Evolutionary conservation across 2,797 vertebrate genomes (phyloP), one percentile per base, ranked within the genome.

Genomic region (Novumbra hubbsi): DNA sequence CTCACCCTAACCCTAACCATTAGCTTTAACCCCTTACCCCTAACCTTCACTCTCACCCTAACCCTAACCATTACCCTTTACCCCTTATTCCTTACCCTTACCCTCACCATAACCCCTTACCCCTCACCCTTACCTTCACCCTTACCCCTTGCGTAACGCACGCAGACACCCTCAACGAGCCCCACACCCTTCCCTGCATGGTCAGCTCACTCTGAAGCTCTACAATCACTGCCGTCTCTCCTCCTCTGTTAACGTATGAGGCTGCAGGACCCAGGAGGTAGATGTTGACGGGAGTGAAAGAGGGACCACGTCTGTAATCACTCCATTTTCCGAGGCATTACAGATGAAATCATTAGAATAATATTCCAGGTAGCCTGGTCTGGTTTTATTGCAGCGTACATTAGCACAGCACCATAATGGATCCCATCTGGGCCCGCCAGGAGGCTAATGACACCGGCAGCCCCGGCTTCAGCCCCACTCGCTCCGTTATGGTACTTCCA

Each of bases 301-400:
- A 60, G 63, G 15, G 41, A 14, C 2, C 9, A 24, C 76, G 79
- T 80, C 24, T 65, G 63, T 34, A 7, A 7, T 14, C 17, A 34
- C 8, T 81, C 78, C 45, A 45, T 73, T 74, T 76, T 67, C 19
- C 77, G 62, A 24, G 72, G 73, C 24, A 48, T 70, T 73, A 82
- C 77, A 78, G 84, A 85, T 91, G 88, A 91, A 92, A 88, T 90
- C 88, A 89, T 89, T 82, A 82, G 72, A 88, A 84, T 84, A 81
- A 82, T 86, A 89, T 83, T 84, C 76, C 85, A 89, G 88, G 89
- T 89, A 84, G 75, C 72, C 84, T 73, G 78, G 81, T 75, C 76
- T 66, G 73, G 68, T 79, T 89, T 89, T 90, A 90, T 88, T 86
- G 41, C 41, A 77, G 83, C 78, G 73, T 80, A 73, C 78, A 84